A percentile compares a stretch with the other conserved stretches of the same genome.
Conservation (phyloP, 2,797 vertebrate genomes). For the Threskiornis aethiopicus region DNA sequence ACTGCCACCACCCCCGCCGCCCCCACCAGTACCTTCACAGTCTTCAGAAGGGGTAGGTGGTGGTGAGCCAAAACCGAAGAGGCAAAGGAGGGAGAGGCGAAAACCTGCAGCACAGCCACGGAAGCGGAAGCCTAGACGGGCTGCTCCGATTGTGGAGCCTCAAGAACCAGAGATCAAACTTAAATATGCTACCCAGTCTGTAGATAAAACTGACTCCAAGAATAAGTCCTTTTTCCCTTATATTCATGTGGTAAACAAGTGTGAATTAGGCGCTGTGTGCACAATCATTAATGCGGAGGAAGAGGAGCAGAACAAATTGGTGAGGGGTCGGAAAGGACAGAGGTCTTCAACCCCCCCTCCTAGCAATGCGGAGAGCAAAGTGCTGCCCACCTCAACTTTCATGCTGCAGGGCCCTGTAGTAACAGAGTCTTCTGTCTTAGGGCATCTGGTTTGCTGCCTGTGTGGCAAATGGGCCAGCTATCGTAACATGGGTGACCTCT, state of each 20-base stretch:
- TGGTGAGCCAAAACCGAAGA: constrained; percentile 77
- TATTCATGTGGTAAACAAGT: constrained; percentile 94
- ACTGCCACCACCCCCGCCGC: constrained; percentile 55
- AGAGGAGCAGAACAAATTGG: constrained; percentile 89
- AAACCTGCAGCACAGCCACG: constrained; percentile 79
- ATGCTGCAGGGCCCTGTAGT: constrained; percentile 92
- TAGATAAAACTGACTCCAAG: constrained; percentile 84
- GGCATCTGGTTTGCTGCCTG: constrained; percentile 94
- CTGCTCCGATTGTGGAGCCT: constrained; percentile 76
- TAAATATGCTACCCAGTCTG: constrained; percentile 79
- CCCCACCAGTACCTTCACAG: constrained; percentile 66
- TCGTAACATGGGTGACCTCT: constrained; percentile 96
- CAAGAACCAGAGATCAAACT: constrained; percentile 83
- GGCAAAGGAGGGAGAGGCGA: constrained; percentile 80
- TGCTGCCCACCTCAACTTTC: constrained; percentile 88
- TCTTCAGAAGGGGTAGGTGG: constrained; percentile 75
- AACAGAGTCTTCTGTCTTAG: constrained; percentile 89
- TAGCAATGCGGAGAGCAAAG: constrained; percentile 85
- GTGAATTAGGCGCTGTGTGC: constrained; percentile 93
- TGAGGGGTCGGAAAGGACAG: constrained; percentile 81
- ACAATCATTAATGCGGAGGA: constrained; percentile 96
- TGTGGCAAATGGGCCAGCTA: constrained; percentile 99
- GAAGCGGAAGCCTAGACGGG: constrained; percentile 76
- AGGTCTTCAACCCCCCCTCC: constrained; percentile 81
- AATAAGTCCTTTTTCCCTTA: constrained; percentile 92